A percentile compares a stretch with the other conserved stretches of the same genome.
Evolutionary conservation across 2,113 vertebrate species (phyloP).

Genomic region (Trematocara stigmaticum): DNA sequence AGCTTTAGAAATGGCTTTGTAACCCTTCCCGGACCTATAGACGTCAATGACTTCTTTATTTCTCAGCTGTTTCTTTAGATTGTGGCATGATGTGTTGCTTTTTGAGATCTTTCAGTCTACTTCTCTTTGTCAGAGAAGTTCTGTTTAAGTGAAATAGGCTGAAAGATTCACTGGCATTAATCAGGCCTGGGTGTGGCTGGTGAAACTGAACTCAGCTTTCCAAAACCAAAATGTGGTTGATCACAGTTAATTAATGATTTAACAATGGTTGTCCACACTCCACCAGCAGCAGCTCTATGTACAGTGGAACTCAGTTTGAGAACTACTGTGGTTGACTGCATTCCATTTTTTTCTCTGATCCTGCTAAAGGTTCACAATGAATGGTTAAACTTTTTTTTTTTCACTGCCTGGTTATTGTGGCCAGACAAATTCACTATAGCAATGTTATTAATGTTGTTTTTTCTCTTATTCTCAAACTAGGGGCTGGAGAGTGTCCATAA

Average conservation of each 20-base stretch:
- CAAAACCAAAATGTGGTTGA: not conserved
- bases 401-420: not conserved
- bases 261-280: not conserved
- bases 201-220: not conserved
- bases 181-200: not conserved
- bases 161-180: not conserved
- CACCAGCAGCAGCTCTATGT: not conserved
- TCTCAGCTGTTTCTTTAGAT: not conserved
- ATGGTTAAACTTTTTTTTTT: not conserved
- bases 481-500: not conserved
- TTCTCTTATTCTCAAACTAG: not conserved
- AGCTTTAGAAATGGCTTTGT: not conserved
- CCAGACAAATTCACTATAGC: not conserved
- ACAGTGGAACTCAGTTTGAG: not conserved
- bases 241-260: not conserved
- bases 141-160: not conserved
- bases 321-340: not conserved
- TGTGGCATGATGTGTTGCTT: not conserved
- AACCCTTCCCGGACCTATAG: not conserved
- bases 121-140: not conserved
- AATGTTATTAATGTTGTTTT: not conserved
- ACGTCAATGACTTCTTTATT: not conserved
- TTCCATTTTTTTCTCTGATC: not conserved
- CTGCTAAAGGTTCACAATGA: not conserved
- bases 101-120: not conserved